Conservation (phyloP, 2,113 vertebrate genomes). For the Parus major region DNA sequence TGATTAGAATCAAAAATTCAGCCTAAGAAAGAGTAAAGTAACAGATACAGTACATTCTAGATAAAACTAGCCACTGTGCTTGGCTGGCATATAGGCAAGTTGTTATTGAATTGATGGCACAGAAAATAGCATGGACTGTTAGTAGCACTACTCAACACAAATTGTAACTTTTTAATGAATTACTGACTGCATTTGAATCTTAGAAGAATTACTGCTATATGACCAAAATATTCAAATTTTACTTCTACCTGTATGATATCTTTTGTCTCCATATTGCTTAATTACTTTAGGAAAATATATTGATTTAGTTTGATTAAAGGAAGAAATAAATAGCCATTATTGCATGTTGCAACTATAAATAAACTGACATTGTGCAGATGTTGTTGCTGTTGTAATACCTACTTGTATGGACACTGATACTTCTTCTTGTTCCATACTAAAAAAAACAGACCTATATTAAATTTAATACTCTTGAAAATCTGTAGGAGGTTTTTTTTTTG, state of each 20-base stretch:
- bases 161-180: not conserved
- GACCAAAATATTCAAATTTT: not conserved
- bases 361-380: not conserved
- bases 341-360: not conserved
- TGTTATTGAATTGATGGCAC: not conserved
- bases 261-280: not conserved
- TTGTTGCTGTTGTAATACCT: not conserved
- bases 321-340: not conserved
- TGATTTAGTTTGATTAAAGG: not conserved
- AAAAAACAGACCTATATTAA: not conserved
- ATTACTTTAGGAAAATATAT: not conserved
- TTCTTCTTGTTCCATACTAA: not conserved
- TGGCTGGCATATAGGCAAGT: not conserved
- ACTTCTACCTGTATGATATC: not conserved
- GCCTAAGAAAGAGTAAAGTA: not conserved
- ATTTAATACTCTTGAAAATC: not conserved
- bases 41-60: not conserved
- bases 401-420: not conserved
- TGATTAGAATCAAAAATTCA: constrained; percentile 3
- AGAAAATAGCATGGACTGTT: not conserved
- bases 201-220: not conserved
- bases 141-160: not conserved
- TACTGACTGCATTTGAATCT: not conserved
- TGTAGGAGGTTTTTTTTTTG: not conserved
- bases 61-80: not conserved